A percentile compares a stretch with the other conserved stretches of the same genome.
These are phyloP conservation scores for Junonia oenone DNA, from an alignment of 2,888 invertebrate species.

Conservation along the genomic window DNA sequence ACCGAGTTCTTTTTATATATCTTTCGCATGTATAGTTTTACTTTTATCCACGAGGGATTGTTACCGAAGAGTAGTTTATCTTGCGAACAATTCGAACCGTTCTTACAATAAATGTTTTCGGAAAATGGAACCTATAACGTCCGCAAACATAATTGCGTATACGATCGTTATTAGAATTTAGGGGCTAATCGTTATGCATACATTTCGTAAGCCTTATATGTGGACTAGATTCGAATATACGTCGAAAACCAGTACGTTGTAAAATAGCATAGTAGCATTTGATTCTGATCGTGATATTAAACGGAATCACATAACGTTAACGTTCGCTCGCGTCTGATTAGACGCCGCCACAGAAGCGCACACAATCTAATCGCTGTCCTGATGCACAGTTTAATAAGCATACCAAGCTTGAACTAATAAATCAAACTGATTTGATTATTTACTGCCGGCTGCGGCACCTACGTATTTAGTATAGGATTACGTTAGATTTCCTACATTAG, in stretches of 20 bases:
- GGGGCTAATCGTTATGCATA: neutral
- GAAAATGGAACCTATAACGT: neutral
- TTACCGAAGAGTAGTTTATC: constrained; percentile 6
- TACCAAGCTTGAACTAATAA: constrained; percentile 59
- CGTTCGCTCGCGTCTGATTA: constrained; percentile 29
- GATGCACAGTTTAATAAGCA: constrained; percentile 61
- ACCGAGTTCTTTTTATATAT: constrained; percentile 18
- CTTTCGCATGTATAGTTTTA: constrained; percentile 8
- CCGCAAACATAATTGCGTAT: too few species aligned
- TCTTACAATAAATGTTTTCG: neutral
- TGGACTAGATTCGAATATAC: neutral
- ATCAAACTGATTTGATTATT: constrained; percentile 70
- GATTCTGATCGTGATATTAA: constrained; percentile 18
- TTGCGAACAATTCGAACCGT: constrained; percentile 4
- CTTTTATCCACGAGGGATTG: constrained; percentile 7
- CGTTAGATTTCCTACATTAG: constrained; percentile 40
- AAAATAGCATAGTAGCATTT: constrained; percentile 1
- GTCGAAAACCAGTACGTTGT: neutral
- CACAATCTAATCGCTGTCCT: constrained; percentile 52
- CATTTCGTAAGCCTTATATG: neutral
- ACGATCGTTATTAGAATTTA: neutral
- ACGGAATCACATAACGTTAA: constrained; percentile 17
- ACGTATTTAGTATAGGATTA: constrained; percentile 42
- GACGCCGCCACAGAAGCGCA: constrained; percentile 27
- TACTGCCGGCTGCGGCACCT: constrained; percentile 43